phyloP scores from a whole-genome alignment of 2,797 vertebrate genomes.

The Hydrocynus forskahlii region DNA sequence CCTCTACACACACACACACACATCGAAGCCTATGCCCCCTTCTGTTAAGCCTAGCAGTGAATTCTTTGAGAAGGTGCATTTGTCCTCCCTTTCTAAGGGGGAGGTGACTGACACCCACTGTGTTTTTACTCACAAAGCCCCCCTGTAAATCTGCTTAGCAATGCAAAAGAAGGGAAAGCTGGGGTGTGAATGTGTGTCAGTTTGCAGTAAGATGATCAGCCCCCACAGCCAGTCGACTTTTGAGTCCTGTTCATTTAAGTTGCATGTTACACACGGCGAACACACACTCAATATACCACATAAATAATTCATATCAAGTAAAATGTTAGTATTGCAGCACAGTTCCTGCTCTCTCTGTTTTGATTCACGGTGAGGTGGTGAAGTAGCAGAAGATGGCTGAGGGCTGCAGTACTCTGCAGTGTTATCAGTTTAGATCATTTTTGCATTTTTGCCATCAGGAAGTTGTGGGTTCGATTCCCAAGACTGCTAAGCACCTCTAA shows the following conservation, averaged over 20 bases:
- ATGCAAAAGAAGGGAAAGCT: conserved; percentile 74
- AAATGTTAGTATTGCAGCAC: background rate
- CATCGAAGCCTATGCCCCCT: conserved; percentile 54
- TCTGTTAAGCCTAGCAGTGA: conserved; percentile 45
- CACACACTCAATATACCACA: background rate
- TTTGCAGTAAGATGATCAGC: conserved; percentile 77
- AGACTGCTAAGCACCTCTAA: too few relatives aligned
- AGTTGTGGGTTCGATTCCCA: too few relatives aligned
- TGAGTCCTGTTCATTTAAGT: conserved; percentile 16
- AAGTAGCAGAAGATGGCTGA: conserved; percentile 28
- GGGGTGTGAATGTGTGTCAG: conserved; percentile 65
- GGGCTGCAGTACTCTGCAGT: conserved; percentile 9
- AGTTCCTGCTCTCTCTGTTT: background rate
- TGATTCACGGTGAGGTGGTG: conserved; percentile 45
- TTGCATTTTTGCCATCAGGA: too few relatives aligned
- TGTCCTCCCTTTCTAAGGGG: conserved; percentile 41
- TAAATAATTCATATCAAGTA: conserved; percentile 14
- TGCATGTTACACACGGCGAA: conserved; percentile 8
- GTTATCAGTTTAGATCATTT: conserved; percentile 30
- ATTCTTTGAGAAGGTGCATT: conserved; percentile 54
- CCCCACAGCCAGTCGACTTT: conserved; percentile 75
- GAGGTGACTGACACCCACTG: conserved; percentile 50
- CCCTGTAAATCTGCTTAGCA: conserved; percentile 72
- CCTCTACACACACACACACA: conserved; percentile 46
- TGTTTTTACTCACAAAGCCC: conserved; percentile 46